These are phyloP conservation scores for Sander lucioperca DNA, from an alignment of 2,113 vertebrate species.

Conservation along the genomic window DNA sequence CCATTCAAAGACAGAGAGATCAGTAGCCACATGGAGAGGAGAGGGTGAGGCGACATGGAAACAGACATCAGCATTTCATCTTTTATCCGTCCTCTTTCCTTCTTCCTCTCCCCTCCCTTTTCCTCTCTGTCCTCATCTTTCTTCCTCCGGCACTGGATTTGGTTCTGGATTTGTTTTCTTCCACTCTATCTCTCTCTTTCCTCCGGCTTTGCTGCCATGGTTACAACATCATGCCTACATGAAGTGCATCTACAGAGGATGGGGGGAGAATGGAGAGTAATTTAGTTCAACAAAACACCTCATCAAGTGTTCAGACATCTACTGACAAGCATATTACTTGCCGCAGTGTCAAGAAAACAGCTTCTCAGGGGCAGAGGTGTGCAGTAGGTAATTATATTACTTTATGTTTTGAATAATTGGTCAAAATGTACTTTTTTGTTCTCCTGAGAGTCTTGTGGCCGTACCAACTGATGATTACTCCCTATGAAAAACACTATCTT, in stretches of 20 bases:
- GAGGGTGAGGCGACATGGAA: conserved; percentile 64
- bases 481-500: conserved; percentile 4
- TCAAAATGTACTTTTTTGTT: conserved; percentile 54
- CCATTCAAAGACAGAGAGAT: conserved; percentile 63
- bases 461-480: conserved; percentile 6
- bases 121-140: conserved; percentile 58
- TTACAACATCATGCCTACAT: conserved; percentile 89
- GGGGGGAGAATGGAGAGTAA: conserved; percentile 55
- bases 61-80: conserved; percentile 65
- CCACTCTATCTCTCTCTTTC: conserved; percentile 60
- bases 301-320: conserved; percentile 66
- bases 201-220: conserved; percentile 82
- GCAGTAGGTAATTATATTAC: conserved; percentile 40
- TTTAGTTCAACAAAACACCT: conserved; percentile 74
- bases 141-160: conserved; percentile 77
- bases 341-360: conserved; percentile 53
- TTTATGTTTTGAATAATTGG: conserved; percentile 60
- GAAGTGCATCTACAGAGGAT: conserved; percentile 92
- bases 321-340: conserved; percentile 61
- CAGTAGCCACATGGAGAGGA: conserved; percentile 66
- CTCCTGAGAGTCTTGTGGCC: conserved; percentile 2
- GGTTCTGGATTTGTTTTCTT: conserved; percentile 81
- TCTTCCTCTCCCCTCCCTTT: conserved; percentile 51
- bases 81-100: conserved; percentile 57
- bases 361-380: conserved; percentile 8